phyloP scores from a whole-genome alignment of 2,888 invertebrate species.

The Cantharis rufa region DNA sequence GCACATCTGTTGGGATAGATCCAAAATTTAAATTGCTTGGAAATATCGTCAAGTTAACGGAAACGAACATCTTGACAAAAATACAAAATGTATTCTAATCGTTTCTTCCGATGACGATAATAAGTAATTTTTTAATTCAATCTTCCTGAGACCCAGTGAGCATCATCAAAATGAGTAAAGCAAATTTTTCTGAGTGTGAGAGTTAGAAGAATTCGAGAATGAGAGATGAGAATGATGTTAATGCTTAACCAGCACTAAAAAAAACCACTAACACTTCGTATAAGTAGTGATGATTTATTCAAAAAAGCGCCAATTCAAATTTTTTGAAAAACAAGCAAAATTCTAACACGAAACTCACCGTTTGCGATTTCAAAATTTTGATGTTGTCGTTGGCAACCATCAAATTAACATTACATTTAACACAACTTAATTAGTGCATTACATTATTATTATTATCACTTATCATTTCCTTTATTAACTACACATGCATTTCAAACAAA shows the following conservation, averaged over 20 bases:
- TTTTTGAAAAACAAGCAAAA: background rate
- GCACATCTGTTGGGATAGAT: slow-evolving; percentile 11
- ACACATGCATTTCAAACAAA: slow-evolving; percentile 6
- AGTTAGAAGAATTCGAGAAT: background rate
- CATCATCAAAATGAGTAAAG: background rate
- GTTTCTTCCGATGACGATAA: background rate
- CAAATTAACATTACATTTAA: background rate
- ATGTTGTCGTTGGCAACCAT: background rate
- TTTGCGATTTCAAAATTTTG: slow-evolving; percentile 7
- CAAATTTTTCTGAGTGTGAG: background rate
- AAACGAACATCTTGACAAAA: background rate
- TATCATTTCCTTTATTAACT: background rate
- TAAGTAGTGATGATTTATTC: background rate
- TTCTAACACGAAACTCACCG: slow-evolving; percentile 7
- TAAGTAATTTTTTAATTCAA: background rate
- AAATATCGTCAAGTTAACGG: background rate
- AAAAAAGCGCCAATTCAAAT: background rate
- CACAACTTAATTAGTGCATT: background rate
- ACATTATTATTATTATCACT: slow-evolving; percentile 7
- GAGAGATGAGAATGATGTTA: background rate
- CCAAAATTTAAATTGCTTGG: slow-evolving; percentile 8
- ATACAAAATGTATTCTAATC: background rate
- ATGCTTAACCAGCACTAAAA: background rate
- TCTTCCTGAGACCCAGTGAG: background rate
- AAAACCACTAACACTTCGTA: background rate